These are phyloP conservation scores for Acleris emargana DNA, from an alignment of 2,888 invertebrate species.

Conservation along the genomic window DNA sequence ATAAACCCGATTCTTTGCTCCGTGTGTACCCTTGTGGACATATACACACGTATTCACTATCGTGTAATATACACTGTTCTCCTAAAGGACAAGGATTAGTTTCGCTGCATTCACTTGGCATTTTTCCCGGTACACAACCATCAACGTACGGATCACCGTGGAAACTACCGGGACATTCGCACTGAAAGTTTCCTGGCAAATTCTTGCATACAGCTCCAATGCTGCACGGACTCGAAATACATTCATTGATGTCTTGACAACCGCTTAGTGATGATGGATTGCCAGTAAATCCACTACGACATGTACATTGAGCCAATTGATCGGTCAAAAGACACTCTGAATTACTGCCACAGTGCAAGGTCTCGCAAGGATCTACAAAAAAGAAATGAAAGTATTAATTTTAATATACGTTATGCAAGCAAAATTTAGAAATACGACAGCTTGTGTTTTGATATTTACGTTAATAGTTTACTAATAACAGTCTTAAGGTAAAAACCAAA, in stretches of 20 bases:
- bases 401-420: too few species aligned
- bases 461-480: too few species aligned
- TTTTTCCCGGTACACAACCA: slow-evolving; percentile 87
- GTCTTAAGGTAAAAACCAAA: too few species aligned
- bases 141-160: slow-evolving; percentile 91
- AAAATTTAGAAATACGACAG: too few species aligned
- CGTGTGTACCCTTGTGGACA: slow-evolving; percentile 95
- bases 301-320: slow-evolving; percentile 92
- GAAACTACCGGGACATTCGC: slow-evolving; percentile 93
- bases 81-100: slow-evolving; percentile 91
- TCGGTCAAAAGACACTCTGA: slow-evolving; percentile 94
- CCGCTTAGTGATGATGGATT: slow-evolving; percentile 85
- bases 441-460: too few species aligned
- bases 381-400: slow-evolving; percentile 9
- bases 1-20: slow-evolving; percentile 88
- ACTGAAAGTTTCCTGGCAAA: slow-evolving; percentile 92
- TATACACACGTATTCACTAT: slow-evolving; percentile 93
- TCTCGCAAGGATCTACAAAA: slow-evolving; percentile 93
- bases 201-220: slow-evolving; percentile 94
- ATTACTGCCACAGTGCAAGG: slow-evolving; percentile 92
- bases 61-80: slow-evolving; percentile 93
- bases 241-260: slow-evolving; percentile 96
- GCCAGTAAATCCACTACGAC: slow-evolving; percentile 92
- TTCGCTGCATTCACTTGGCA: slow-evolving; percentile 88
- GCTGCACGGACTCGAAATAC: slow-evolving; percentile 91